phyloP scores from a whole-genome alignment of 1,140 invertebrate genomes.

The Gryllus bimaculatus region DNA sequence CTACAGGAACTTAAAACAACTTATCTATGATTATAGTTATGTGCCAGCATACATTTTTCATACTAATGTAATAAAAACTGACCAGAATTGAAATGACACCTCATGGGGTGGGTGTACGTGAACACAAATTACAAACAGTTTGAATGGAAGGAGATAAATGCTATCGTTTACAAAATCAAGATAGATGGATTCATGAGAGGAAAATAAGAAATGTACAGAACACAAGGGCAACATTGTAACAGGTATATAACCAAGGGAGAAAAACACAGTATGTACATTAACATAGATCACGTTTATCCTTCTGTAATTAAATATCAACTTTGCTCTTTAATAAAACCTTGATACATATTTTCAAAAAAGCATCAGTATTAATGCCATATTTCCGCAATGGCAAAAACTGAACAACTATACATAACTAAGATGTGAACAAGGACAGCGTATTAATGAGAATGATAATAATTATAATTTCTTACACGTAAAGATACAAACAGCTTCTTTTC shows the following conservation, averaged over 20 bases:
- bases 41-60: conserved; percentile 7
- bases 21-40: neutral
- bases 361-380: neutral
- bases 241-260: neutral
- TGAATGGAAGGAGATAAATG: neutral
- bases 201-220: neutral
- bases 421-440: conserved; percentile 12
- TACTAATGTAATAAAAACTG: conserved; percentile 16
- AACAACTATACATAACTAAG: conserved; percentile 14
- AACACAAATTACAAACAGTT: neutral
- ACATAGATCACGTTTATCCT: neutral
- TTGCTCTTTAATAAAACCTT: neutral
- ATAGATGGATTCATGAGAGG: neutral
- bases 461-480: conserved; percentile 20
- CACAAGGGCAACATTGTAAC: neutral
- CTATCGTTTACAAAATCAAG: neutral
- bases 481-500: conserved; percentile 21
- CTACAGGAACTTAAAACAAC: conserved; percentile 17
- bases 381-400: conserved; percentile 8
- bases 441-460: conserved; percentile 14
- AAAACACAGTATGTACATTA: neutral
- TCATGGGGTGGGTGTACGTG: neutral
- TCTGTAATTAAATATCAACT: neutral
- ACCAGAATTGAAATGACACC: conserved; percentile 11
- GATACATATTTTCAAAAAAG: conserved; percentile 10